Evolutionary conservation across 2,888 invertebrate genomes (phyloP).

Genomic region (Acanthosepion lycidas): DNA sequence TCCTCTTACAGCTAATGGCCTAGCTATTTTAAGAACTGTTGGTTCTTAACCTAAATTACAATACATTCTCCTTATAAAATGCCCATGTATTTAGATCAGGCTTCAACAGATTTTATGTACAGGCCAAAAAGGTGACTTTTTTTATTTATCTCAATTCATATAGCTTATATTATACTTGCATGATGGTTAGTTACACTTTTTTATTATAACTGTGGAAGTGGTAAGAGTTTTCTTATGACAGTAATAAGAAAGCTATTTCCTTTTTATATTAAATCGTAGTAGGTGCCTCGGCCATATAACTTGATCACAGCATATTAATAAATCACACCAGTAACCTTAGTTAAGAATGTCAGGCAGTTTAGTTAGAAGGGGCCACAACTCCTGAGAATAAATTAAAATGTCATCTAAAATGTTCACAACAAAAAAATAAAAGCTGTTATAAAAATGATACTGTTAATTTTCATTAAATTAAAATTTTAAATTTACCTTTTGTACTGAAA

Average conservation of each 20-base stretch:
- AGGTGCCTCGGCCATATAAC: neutral
- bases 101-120: neutral
- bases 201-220: neutral
- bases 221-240: neutral
- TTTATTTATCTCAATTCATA: neutral
- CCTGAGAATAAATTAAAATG: no score
- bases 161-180: neutral
- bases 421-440: no score
- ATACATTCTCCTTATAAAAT: constrained; percentile 33
- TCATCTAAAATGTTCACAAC: no score
- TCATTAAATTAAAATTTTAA: no score
- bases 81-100: constrained; percentile 3
- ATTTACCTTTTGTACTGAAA: no score
- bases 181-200: neutral
- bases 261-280: neutral
- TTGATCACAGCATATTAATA: neutral
- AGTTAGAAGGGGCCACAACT: neutral
- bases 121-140: neutral
- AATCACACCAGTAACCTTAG: neutral
- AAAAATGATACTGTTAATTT: no score
- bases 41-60: neutral
- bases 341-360: neutral
- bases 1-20: constrained; percentile 20
- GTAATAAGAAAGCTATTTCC: neutral
- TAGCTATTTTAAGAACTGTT: neutral